These are phyloP conservation scores for Ridgeia piscesae DNA, from an alignment of 1,140 invertebrate genomes.

Conservation along the genomic window DNA sequence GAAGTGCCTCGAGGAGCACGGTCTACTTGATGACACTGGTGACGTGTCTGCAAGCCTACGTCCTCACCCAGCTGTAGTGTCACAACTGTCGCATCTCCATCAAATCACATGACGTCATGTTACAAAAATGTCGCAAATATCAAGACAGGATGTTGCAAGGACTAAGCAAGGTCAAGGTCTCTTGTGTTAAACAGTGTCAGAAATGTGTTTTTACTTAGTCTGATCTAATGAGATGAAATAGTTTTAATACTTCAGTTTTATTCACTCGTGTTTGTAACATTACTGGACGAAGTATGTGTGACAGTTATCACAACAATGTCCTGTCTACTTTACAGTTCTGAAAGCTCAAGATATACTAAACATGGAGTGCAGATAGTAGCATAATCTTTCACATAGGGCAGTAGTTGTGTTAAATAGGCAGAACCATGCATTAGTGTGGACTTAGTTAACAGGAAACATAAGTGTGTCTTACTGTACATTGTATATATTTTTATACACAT, in stretches of 20 bases:
- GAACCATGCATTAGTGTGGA: background rate
- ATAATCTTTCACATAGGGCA: background rate
- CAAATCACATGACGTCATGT: background rate
- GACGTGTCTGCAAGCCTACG: background rate
- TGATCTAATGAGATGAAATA: background rate
- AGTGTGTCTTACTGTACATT: background rate
- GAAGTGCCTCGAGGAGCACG: background rate
- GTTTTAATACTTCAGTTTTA: background rate
- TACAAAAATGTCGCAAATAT: background rate
- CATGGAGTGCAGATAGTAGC: background rate
- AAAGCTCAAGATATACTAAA: background rate
- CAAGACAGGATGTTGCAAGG: background rate
- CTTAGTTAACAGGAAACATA: background rate
- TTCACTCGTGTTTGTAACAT: background rate
- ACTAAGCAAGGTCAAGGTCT: background rate
- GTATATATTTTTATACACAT: background rate
- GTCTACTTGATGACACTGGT: background rate
- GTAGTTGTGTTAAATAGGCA: background rate
- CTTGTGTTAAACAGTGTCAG: background rate
- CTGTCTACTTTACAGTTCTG: background rate
- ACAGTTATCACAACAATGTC: background rate
- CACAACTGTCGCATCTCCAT: background rate
- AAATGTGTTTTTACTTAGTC: background rate
- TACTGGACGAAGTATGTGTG: too few species aligned
- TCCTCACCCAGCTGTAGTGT: background rate